Percentiles rank a stretch among this genome's conserved stretches.
Evolutionary conservation across 92 coral and sea anemone genomes (phyloP).

Genomic region (Virgularia gustaviana): DNA sequence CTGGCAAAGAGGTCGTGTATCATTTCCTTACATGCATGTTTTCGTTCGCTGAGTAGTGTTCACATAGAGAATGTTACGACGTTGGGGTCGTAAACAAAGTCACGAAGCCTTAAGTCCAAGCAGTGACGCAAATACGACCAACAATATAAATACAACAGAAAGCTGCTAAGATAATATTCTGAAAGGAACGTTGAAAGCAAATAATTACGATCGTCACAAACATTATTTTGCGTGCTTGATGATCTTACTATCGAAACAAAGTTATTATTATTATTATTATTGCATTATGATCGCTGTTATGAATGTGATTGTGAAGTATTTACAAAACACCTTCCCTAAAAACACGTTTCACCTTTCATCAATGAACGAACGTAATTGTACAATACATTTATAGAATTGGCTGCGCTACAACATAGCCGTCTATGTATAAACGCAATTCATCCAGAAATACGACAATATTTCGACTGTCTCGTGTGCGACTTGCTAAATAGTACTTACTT

Average conservation of each 20-base stretch:
- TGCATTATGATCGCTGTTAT: slow-evolving; percentile 12
- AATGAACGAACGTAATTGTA: too few relatives aligned
- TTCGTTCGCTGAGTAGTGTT: too few relatives aligned
- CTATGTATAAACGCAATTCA: background rate
- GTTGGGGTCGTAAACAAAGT: slow-evolving; percentile 33
- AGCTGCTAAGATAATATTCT: too few relatives aligned
- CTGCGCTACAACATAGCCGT: too few relatives aligned
- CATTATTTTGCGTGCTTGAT: background rate
- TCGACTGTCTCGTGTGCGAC: too few relatives aligned
- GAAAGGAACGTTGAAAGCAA: too few relatives aligned
- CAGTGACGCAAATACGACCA: slow-evolving; percentile 29
- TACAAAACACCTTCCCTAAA: slow-evolving; percentile 22
- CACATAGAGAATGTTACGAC: background rate
- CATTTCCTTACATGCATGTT: too few relatives aligned
- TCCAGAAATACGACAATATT: background rate
- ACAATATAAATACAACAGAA: background rate
- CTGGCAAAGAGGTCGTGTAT: too few relatives aligned
- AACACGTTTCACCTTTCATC: too few relatives aligned
- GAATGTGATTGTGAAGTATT: slow-evolving; percentile 29
- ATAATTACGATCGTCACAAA: too few relatives aligned
- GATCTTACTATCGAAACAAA: background rate
- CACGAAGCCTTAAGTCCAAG: slow-evolving; percentile 12
- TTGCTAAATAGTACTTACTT: slow-evolving; percentile 38
- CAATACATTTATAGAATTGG: too few relatives aligned
- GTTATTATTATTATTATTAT: slow-evolving; percentile 4